phyloP scores from a whole-genome alignment of 35 echinoderm and acorn worm species.

The Patiria miniata region DNA sequence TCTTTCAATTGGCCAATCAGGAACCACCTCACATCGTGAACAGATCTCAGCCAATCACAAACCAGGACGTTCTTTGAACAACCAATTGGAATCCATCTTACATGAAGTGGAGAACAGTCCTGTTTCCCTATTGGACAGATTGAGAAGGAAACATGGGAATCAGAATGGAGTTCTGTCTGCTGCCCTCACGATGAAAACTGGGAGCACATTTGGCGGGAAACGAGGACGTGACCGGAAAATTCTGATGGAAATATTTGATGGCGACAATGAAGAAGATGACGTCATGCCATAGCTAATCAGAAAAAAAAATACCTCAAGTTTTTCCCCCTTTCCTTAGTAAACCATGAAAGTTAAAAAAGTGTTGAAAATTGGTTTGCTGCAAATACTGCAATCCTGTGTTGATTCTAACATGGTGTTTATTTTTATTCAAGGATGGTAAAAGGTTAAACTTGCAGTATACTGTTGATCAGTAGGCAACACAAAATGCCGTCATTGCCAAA shows the following conservation, averaged over 20 bases:
- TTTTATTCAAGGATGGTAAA: too few species aligned
- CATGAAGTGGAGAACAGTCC: constrained; percentile 53
- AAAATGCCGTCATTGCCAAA: too few species aligned
- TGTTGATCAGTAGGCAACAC: too few species aligned
- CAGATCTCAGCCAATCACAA: not conserved
- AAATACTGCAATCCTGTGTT: too few species aligned
- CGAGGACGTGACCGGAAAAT: not conserved
- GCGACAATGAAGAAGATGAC: not conserved
- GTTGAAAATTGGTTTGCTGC: too few species aligned
- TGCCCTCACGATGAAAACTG: not conserved
- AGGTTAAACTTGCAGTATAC: too few species aligned
- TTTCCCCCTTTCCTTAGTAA: too few species aligned
- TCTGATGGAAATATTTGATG: not conserved
- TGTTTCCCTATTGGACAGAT: constrained; percentile 52
- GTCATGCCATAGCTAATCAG: not conserved
- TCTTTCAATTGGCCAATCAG: not conserved
- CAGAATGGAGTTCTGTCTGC: not conserved
- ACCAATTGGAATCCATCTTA: not conserved
- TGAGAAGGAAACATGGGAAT: constrained; percentile 36
- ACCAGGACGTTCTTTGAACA: not conserved
- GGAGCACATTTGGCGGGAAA: not conserved
- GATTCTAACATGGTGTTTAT: too few species aligned
- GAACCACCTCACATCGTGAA: not conserved
- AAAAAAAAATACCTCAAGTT: too few species aligned
- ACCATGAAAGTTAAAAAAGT: too few species aligned